Percentiles rank a stretch among this genome's conserved stretches.
Evolutionary conservation across 2,113 vertebrate species (phyloP).

Genomic region (Ariopsis seemanni): DNA sequence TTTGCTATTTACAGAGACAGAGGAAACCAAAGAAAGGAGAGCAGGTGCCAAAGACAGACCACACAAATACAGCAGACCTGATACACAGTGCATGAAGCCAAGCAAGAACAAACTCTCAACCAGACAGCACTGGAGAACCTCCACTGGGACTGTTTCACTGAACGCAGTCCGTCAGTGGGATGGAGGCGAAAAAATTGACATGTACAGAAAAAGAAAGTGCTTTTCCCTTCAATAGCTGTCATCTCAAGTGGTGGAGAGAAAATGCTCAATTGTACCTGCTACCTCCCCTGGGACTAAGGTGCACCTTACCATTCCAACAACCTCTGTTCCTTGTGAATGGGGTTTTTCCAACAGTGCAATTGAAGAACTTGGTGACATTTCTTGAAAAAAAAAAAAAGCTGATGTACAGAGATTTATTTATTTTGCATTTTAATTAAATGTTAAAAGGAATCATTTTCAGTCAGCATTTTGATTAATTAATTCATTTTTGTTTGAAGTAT

Average conservation of each 20-base stretch:
- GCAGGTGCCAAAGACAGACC: neutral
- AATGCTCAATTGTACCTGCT: neutral
- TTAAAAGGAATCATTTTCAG: neutral
- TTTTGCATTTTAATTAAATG: neutral
- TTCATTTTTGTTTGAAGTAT: neutral
- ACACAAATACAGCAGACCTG: neutral
- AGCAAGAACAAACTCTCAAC: slow-evolving; percentile 9
- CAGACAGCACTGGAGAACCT: neutral
- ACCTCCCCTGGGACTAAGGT: neutral
- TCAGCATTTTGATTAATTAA: neutral
- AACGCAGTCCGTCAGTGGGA: neutral
- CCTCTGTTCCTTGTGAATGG: neutral
- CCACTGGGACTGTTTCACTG: slow-evolving; percentile 4
- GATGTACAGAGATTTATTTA: neutral
- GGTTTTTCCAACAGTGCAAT: neutral
- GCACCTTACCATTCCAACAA: neutral
- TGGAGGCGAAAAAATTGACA: slow-evolving; percentile 14
- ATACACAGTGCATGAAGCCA: slow-evolving; percentile 8
- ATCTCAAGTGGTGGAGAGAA: neutral
- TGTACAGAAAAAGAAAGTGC: slow-evolving; percentile 5
- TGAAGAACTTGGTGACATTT: neutral
- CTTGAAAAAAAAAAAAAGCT: neutral
- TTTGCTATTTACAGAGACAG: slow-evolving; percentile 3
- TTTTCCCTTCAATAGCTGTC: neutral
- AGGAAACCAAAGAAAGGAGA: neutral